Base-by-base conservation (phyloP, 1,140 invertebrate genomes). In the Cheumatopsyche charites region DNA sequence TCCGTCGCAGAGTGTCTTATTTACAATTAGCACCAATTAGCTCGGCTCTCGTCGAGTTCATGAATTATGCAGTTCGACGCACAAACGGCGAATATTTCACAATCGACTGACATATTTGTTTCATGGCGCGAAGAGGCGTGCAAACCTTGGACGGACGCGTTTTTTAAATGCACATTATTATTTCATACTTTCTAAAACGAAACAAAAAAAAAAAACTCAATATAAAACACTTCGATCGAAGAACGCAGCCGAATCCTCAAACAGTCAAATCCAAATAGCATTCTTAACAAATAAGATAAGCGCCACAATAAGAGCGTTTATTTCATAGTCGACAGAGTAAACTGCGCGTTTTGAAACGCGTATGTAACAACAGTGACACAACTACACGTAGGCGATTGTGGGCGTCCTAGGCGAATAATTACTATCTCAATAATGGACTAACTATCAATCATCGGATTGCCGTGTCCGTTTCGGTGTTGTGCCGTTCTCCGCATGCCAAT, bases 51-150 rank as follows among this genome's bases (percentile, higher is more conserved):
- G n/a, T 52, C 47, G 47, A 19, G 29, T 63, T 63, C 23, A 63
- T 66, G 41, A 66, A 45, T 47, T 66, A 66, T 66, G 63, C 63
- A 66, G 42, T 66, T 21, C 11, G 43, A 13, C 21, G 29, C 62
- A 63, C 36, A 63, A 42, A 63, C 15, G 36, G 29, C 36, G 62
- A 63, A 63, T 63, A 66, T 66, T 66, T 66, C 63, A 47, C 63
- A 66, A 66, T 26, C 63, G 19, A 43, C 62, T 41, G 42, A 66
- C 63, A 66, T 66, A 66, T 66, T 47, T 47, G 63, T 47, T 45
- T n/a, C 55, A n/a, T 58, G 55, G 23, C 21, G 55, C 15, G 41
- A 45, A 45, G 63, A 45, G 43, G 42, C 43, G 42, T 66, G 23
- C 23, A 47, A 66, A 66, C 63, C 63, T 66, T 47, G 63, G 43